Conservation (phyloP, 2,888 invertebrate genomes). For the Sminthurinus aureus region DNA sequence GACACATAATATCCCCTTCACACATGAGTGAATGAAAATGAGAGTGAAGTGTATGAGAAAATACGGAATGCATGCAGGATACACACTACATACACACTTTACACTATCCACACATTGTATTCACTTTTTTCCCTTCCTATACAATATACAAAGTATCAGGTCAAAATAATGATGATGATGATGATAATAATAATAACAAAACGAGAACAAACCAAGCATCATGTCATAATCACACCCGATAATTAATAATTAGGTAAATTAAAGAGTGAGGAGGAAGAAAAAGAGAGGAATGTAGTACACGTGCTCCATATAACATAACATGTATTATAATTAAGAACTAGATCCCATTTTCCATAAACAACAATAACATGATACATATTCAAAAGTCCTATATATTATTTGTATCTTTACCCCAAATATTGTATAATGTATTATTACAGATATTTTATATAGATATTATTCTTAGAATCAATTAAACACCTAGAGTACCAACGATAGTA, state of each 20-base stretch:
- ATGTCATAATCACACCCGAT: slow-evolving; percentile 38
- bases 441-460: background rate
- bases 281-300: slow-evolving; percentile 35
- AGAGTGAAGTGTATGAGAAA: background rate
- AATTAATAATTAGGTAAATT: slow-evolving; percentile 48
- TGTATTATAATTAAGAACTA: background rate
- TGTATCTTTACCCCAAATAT: background rate
- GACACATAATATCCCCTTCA: background rate
- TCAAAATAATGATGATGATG: slow-evolving; percentile 5
- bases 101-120: no score
- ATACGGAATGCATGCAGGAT: no score
- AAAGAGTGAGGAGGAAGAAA: slow-evolving; percentile 14
- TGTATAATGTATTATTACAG: background rate
- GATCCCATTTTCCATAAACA: background rate
- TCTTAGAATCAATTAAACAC: background rate
- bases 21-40: background rate
- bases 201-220: slow-evolving; percentile 31
- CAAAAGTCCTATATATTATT: background rate
- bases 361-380: background rate
- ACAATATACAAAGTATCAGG: slow-evolving; percentile 13
- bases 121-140: no score
- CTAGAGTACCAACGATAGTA: no score
- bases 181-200: background rate
- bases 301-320: slow-evolving; percentile 32
- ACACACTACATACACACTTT: background rate